Percentiles rank a stretch among this genome's conserved stretches.
phyloP scores from a whole-genome alignment of 2,113 vertebrate species.

The Syngnathoides biaculeatus region DNA sequence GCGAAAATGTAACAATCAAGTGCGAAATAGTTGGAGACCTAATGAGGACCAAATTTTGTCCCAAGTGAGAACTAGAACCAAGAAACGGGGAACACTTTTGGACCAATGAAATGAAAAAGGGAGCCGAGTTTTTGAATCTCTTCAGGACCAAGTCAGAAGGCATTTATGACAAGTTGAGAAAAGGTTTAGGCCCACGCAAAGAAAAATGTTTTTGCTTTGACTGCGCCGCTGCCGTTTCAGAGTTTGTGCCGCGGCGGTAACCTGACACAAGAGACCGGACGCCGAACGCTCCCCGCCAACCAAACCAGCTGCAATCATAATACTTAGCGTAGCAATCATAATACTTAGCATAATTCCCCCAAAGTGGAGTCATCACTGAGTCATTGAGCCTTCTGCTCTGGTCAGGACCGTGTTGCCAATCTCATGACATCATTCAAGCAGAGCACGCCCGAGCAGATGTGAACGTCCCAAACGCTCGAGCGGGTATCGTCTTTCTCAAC shows the following conservation, averaged over 20 bases:
- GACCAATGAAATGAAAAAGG: too few species aligned
- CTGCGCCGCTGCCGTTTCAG: constrained; percentile 83
- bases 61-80: too few species aligned
- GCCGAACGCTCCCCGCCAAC: constrained; percentile 82
- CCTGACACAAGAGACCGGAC: constrained; percentile 82
- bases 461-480: constrained; percentile 25
- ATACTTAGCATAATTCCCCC: constrained; percentile 90
- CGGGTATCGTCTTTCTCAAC: constrained; percentile 30
- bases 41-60: too few species aligned
- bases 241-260: constrained; percentile 84
- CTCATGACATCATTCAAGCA: constrained; percentile 78
- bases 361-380: constrained; percentile 87
- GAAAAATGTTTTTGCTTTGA: constrained; percentile 82
- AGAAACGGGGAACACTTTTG: too few species aligned
- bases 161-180: not conserved
- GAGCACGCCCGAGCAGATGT: constrained; percentile 79
- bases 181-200: constrained; percentile 79
- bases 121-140: not conserved
- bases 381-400: constrained; percentile 83
- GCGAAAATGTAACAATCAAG: not conserved
- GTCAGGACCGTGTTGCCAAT: constrained; percentile 74
- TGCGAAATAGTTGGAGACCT: not conserved
- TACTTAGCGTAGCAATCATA: constrained; percentile 86
- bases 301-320: constrained; percentile 84
- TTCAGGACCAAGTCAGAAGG: not conserved